Evolutionary conservation across 2,797 vertebrate genomes (phyloP), one percentile per base, ranked within the genome.

Genomic region (Muscicapa striata): DNA sequence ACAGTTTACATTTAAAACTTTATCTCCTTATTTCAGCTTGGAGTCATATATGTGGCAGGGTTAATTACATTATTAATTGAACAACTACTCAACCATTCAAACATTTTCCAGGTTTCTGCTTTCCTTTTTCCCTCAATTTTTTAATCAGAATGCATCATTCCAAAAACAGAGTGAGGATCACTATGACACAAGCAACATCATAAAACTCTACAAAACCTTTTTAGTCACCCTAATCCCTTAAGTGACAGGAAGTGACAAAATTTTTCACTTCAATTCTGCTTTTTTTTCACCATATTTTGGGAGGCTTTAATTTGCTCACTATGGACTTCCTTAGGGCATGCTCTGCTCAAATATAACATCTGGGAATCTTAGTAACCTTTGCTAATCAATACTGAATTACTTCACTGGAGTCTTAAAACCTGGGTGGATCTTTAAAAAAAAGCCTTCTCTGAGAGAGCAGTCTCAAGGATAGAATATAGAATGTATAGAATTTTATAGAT

Each of bases 71-170:
- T 49, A 86, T 43, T 84, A 85, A 79, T 3, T 74, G 55, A 73
- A 59, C 11, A 67, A 89, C 89, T 89, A 87, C 41, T 93, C 54
- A 95, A 63, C n/a, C 36, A 80, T 84, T 87, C 57, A 59, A 93
- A 54, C 10, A 45, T 57, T 72, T n/a, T 58, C 26, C 10, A 15
- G 3, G 29, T 68, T 88, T 58, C 30, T 55, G 17, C 29, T 90
- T 69, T 59, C 15, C 36, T 61, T 73, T 49, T 20, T 1, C 5
- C 18, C 18, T 11, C 19, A 58, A 12, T 45, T 86, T 78, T 90
- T 63, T 75, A 41, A 83, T 77, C 49, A 55, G 24, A 77, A 43
- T 52, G 13, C 38, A 70, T 75, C 38, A 90, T 51, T 91, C 38
- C 90, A 95, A 95, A 83, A 41, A 64, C 54, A 72, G 22, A 86